phyloP scores from a whole-genome alignment of 2,888 invertebrate species.

The Eugnorisma glareosa region DNA sequence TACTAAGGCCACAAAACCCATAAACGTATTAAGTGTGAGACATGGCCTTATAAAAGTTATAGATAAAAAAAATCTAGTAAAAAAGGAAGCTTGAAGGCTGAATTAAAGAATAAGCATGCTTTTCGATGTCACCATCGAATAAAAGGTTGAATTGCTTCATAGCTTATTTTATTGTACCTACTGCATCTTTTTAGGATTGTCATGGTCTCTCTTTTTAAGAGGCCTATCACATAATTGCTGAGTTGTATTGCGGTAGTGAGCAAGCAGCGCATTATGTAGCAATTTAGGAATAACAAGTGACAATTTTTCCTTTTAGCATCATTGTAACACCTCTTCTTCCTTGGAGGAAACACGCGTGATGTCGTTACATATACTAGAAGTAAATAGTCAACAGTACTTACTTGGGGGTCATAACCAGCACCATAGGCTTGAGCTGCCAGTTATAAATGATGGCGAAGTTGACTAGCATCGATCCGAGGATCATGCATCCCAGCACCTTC shows the following conservation, averaged over 20 bases:
- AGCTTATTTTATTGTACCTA: no score
- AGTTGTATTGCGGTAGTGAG: neutral
- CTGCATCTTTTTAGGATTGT: neutral
- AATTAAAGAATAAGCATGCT: neutral
- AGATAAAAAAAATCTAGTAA: neutral
- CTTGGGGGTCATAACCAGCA: slow-evolving; percentile 76
- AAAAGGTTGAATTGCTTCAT: neutral
- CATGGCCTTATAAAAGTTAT: neutral
- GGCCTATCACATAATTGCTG: neutral
- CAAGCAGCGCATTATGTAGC: neutral
- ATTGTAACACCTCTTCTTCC: neutral
- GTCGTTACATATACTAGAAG: neutral
- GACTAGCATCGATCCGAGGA: slow-evolving; percentile 60
- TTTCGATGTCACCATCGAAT: neutral
- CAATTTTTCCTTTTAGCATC: neutral
- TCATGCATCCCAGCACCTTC: slow-evolving; percentile 63
- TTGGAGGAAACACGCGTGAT: neutral
- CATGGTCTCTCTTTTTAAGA: neutral
- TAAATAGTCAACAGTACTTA: slow-evolving; percentile 61
- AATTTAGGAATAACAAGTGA: neutral
- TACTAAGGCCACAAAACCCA: neutral
- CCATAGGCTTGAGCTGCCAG: slow-evolving; percentile 73
- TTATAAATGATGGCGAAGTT: slow-evolving; percentile 71
- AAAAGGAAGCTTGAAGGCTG: slow-evolving; percentile 4
- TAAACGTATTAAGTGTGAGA: slow-evolving; percentile 6